phyloP scores from a whole-genome alignment of 2,797 vertebrate species.

The Picus viridis region DNA sequence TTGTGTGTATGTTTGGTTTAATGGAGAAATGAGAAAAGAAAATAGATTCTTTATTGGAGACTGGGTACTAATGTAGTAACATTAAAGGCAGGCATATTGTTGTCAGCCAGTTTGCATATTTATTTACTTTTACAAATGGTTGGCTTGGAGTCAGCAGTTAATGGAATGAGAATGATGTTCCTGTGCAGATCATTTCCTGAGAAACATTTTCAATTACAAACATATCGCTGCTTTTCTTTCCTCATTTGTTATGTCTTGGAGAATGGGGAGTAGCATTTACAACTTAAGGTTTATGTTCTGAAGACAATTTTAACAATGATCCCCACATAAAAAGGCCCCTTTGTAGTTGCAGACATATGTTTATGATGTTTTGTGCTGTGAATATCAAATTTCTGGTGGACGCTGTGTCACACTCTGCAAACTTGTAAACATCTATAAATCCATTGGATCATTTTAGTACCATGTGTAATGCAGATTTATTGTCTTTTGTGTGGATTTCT shows the following conservation, averaged over 20 bases:
- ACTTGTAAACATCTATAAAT: constrained; percentile 69
- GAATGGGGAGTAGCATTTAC: constrained; percentile 71
- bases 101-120: constrained; percentile 77
- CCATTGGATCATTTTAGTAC: constrained; percentile 68
- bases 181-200: constrained; percentile 82
- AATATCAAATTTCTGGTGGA: constrained; percentile 70
- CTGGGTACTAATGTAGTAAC: constrained; percentile 73
- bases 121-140: constrained; percentile 82
- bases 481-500: constrained; percentile 70
- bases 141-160: constrained; percentile 83
- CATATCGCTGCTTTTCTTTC: constrained; percentile 78
- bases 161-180: constrained; percentile 82
- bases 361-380: constrained; percentile 65
- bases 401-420: constrained; percentile 61
- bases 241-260: constrained; percentile 75
- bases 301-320: constrained; percentile 73
- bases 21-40: constrained; percentile 70
- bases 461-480: constrained; percentile 71
- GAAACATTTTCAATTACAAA: constrained; percentile 82
- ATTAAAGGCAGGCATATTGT: constrained; percentile 69
- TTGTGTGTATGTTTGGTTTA: constrained; percentile 70
- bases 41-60: constrained; percentile 71
- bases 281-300: constrained; percentile 73
- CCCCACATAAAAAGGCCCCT: constrained; percentile 58
- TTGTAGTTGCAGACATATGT: constrained; percentile 70